Evolutionary conservation across 2,113 vertebrate genomes (phyloP).

Genomic region (Myrmophylax atrothorax): DNA sequence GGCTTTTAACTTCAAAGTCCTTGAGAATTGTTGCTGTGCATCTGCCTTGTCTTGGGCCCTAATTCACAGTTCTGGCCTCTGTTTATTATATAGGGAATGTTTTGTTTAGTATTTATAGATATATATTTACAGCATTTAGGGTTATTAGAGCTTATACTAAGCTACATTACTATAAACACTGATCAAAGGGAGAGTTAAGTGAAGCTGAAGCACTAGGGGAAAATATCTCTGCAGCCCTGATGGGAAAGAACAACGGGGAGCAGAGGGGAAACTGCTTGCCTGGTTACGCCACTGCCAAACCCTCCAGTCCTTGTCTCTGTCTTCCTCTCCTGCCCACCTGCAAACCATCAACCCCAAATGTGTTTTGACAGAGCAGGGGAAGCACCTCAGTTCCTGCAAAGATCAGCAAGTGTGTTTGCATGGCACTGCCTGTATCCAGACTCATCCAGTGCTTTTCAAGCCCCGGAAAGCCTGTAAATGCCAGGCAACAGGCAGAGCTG

Average conservation of each 20-base stretch:
- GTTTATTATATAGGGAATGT: conserved; percentile 39
- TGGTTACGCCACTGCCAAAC: not conserved
- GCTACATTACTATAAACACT: conserved; percentile 39
- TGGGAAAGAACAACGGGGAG: not conserved
- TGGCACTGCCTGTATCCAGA: not conserved
- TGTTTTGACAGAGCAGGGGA: not conserved
- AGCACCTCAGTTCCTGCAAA: not conserved
- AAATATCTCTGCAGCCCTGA: not conserved
- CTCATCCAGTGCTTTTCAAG: not conserved
- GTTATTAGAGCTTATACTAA: conserved; percentile 40
- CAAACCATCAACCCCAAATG: not conserved
- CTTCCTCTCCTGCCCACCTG: not conserved
- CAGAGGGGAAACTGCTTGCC: not conserved
- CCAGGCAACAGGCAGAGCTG: not conserved
- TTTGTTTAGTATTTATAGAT: conserved; percentile 55
- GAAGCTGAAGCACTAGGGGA: conserved; percentile 13
- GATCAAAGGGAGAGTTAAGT: conserved; percentile 45
- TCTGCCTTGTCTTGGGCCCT: conserved; percentile 50
- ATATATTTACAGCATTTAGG: conserved; percentile 50
- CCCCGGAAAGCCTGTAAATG: not conserved
- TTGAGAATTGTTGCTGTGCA: conserved; percentile 58
- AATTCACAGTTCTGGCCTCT: conserved; percentile 21
- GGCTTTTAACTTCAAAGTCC: conserved; percentile 72
- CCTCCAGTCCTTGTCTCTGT: not conserved
- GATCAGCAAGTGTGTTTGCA: not conserved